These are phyloP conservation scores for Harpagifer antarcticus DNA, from an alignment of 2,797 vertebrate genomes.

Conservation along the genomic window DNA sequence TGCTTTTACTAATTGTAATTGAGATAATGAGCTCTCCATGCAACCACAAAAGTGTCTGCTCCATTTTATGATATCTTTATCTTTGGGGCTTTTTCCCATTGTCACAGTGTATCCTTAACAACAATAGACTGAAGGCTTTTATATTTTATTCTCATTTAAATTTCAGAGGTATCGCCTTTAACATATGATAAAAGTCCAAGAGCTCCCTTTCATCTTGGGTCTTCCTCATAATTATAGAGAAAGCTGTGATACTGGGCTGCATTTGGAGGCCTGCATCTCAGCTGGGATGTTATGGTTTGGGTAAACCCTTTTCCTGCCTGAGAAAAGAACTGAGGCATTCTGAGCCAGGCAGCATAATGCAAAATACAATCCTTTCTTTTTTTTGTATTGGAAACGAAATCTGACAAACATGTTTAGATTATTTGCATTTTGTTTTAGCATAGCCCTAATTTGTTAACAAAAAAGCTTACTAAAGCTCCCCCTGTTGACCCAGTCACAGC, in stretches of 20 bases:
- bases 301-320: conserved; percentile 76
- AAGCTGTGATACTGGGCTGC: conserved; percentile 69
- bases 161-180: conserved; percentile 68
- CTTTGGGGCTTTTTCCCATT: conserved; percentile 43
- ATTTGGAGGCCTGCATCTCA: conserved; percentile 63
- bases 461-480: conserved; percentile 60
- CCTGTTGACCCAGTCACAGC: conserved; percentile 64
- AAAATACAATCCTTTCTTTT: conserved; percentile 70
- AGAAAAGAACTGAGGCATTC: conserved; percentile 71
- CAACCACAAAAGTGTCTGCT: conserved; percentile 21
- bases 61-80: conserved; percentile 38
- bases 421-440: conserved; percentile 68
- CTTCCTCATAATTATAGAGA: conserved; percentile 73
- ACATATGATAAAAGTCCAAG: conserved; percentile 66
- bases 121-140: conserved; percentile 44
- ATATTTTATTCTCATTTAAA: conserved; percentile 62
- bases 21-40: conserved; percentile 38
- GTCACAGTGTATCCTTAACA: conserved; percentile 47
- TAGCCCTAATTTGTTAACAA: conserved; percentile 73
- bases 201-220: conserved; percentile 74
- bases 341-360: conserved; percentile 67
- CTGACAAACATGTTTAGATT: conserved; percentile 51
- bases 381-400: conserved; percentile 6
- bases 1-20: conserved; percentile 28
- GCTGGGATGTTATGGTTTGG: conserved; percentile 72